phyloP scores from a whole-genome alignment of 2,797 vertebrate species.

The Oreochromis mossambicus region DNA sequence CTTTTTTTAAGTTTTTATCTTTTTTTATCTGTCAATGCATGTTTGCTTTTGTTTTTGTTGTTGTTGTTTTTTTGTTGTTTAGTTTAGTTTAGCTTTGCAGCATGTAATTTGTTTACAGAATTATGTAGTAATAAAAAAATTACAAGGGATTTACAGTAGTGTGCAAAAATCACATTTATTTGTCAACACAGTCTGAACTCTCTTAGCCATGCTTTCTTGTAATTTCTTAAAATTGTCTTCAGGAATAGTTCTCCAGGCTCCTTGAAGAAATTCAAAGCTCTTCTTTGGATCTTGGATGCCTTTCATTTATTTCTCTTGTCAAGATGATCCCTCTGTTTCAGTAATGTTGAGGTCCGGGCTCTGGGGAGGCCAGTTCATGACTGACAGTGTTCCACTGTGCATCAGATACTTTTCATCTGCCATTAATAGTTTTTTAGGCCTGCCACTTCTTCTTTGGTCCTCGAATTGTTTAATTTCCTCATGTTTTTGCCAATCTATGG shows the following conservation, averaged over 20 bases:
- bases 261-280: neutral
- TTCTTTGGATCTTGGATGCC: neutral
- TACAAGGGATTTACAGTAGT: neutral
- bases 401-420: neutral
- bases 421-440: neutral
- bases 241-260: neutral
- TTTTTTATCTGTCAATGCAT: neutral
- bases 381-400: neutral
- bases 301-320: neutral
- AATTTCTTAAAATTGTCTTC: neutral
- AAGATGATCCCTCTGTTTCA: neutral
- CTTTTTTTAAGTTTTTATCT: neutral
- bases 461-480: neutral
- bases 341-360: neutral
- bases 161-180: neutral
- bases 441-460: neutral
- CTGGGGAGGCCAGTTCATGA: neutral
- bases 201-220: neutral
- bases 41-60: fast-evolving
- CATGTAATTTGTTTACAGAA: neutral
- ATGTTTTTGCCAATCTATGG: neutral
- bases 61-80: neutral
- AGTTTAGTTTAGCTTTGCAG: neutral
- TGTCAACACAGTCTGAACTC: neutral
- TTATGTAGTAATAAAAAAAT: neutral